These are phyloP conservation scores for Aphrophora alni DNA, from an alignment of 2,888 invertebrate species.

Conservation along the genomic window DNA sequence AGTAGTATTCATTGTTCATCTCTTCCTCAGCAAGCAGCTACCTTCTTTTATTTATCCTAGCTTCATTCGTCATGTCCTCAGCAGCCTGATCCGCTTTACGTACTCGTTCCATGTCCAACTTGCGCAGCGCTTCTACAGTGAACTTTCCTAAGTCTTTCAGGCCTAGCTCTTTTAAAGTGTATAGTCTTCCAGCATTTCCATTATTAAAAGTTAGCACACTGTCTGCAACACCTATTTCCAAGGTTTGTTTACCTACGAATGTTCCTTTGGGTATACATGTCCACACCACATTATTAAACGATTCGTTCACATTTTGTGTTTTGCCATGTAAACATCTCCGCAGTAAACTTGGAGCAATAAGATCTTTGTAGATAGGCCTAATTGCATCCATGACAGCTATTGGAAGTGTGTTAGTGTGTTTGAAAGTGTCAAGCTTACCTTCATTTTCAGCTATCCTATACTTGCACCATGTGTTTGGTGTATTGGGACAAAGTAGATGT, in stretches of 20 bases:
- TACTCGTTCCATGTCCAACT: neutral
- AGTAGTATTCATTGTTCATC: neutral
- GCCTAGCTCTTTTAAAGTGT: constrained; percentile 9
- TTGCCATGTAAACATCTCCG: neutral
- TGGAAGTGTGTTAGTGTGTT: too few relatives aligned
- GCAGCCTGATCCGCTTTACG: constrained; percentile 9
- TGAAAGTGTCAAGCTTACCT: too few relatives aligned
- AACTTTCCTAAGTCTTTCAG: constrained; percentile 16
- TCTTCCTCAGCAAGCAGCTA: neutral
- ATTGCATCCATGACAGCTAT: too few relatives aligned
- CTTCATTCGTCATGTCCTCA: constrained; percentile 17
- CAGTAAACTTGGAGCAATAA: neutral
- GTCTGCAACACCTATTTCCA: constrained; percentile 2
- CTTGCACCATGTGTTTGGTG: constrained; percentile 1
- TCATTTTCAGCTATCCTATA: too few relatives aligned
- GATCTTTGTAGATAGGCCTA: too few relatives aligned
- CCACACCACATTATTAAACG: constrained; percentile 20
- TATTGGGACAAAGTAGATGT: neutral
- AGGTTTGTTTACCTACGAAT: constrained; percentile 8
- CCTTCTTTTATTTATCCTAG: constrained; percentile 11
- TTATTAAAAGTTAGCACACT: constrained; percentile 8
- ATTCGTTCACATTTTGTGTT: constrained; percentile 13
- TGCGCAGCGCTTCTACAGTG: constrained; percentile 4
- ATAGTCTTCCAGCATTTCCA: constrained; percentile 22
- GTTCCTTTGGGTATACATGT: constrained; percentile 3